Evolutionary conservation across 1,140 invertebrate genomes (phyloP).

Genomic region (Philaenus spumarius): DNA sequence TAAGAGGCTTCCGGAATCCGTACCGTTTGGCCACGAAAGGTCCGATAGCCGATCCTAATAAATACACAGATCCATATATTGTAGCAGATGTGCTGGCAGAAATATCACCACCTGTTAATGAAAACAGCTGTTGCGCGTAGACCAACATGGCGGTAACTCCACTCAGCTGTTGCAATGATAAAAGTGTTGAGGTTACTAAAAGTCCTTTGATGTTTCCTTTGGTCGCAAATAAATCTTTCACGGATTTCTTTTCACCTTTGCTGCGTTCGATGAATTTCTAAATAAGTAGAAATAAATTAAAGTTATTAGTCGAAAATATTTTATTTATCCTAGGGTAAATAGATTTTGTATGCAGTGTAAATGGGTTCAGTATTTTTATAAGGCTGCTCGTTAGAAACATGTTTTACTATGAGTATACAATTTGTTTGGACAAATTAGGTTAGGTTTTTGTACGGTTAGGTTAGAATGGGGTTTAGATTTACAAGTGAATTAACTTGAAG

Average conservation of each 20-base stretch:
- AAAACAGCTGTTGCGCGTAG: background rate
- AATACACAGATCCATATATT: background rate
- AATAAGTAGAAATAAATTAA: no score
- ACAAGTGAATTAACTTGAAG: no score
- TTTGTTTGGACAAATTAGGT: no score
- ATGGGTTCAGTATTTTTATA: no score
- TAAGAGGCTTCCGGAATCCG: background rate
- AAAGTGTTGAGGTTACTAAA: background rate
- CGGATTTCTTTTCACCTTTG: background rate
- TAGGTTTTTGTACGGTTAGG: no score
- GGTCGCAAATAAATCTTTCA: background rate
- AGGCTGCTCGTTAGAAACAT: no score
- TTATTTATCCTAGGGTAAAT: no score
- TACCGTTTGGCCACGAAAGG: background rate
- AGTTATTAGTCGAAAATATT: no score
- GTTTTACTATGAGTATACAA: no score
- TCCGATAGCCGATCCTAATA: background rate
- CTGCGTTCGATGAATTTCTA: no score
- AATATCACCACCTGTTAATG: background rate
- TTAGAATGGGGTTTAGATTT: no score
- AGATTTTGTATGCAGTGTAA: no score
- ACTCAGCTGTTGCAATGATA: constrained; percentile 15
- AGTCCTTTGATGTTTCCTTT: background rate
- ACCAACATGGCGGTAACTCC: constrained; percentile 13
- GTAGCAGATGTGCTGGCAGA: background rate